A percentile compares a stretch with the other conserved stretches of the same genome.
phyloP scores from a whole-genome alignment of 2,888 invertebrate genomes.

The Euphydryas editha region DNA sequence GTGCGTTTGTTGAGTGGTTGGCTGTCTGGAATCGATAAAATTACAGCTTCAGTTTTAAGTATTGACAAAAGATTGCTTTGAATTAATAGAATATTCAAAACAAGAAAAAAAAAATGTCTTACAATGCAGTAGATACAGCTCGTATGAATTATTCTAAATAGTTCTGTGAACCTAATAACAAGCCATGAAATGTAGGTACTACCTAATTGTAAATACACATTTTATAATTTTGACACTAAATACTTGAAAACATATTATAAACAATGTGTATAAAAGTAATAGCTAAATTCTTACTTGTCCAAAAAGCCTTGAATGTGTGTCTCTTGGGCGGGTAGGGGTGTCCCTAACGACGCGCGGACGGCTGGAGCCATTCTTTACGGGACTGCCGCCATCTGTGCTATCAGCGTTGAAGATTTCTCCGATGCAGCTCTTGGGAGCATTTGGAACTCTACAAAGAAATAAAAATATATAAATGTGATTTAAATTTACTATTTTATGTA shows the following conservation, averaged over 20 bases:
- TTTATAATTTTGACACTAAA: background rate
- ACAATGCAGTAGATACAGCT: background rate
- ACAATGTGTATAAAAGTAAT: too few species aligned
- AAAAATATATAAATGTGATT: constrained; percentile 3
- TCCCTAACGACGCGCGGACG: constrained; percentile 79
- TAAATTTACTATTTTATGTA: background rate
- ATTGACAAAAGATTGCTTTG: background rate
- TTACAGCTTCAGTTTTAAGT: background rate
- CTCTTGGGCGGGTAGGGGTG: constrained; percentile 84
- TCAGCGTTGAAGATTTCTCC: constrained; percentile 81
- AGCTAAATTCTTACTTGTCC: constrained; percentile 67
- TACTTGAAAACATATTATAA: too few species aligned
- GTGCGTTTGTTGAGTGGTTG: constrained; percentile 71
- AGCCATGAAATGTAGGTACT: too few species aligned
- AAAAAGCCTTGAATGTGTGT: constrained; percentile 85
- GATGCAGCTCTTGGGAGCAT: constrained; percentile 85
- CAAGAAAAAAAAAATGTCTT: background rate
- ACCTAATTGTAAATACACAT: background rate
- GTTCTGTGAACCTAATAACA: too few species aligned
- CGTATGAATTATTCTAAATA: too few species aligned
- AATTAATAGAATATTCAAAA: background rate
- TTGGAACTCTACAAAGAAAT: constrained; percentile 82
- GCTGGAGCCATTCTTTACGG: constrained; percentile 67
- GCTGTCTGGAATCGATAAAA: constrained; percentile 62
- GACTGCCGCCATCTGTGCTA: constrained; percentile 65